Base-by-base conservation (phyloP, 2,797 vertebrate species). In the Acipenser oxyrinchus region DNA sequence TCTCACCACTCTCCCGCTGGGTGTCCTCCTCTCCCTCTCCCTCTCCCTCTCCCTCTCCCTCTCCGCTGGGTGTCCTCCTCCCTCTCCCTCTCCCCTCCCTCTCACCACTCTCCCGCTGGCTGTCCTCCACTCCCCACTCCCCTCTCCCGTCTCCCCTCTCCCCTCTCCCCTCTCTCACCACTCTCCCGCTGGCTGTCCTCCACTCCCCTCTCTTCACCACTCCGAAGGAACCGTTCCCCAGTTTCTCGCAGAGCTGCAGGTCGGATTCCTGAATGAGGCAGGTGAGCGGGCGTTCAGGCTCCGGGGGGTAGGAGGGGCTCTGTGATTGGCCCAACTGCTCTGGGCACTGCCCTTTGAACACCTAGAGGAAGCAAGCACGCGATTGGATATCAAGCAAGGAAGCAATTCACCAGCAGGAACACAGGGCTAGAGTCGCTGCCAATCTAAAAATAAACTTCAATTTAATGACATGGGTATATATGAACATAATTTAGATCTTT, bases 211-310 rank as follows among this genome's bases (percentile, higher is more conserved):
- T 88, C 70, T 78, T 88, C 63, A 96, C 93, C 69, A 94, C 89
- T 0, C 94, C 94, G 6, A 94, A 96, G 72, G 93, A 94, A 9
- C 94, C 94, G 0, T 91, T 89, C 12, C 94, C 94, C 68, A 96
- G 76, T 62, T 83, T 88, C 72, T 95, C 92, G 1, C 77, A 83
- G 71, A 93, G 79, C 18, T 74, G 8, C 72, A 95, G 81, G 68
- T 94, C 91, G n/a, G 72, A 79, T 72, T 95, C 92, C 64, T 92
- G 91, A 76, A 96, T 94, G 63, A 96, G 86, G 76, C 82, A 85
- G 0, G 93, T 92, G 6, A 93, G 82, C 50, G 87, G 75, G 3
- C 81, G 78, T 1, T 80, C 80, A 0, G 64, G 65, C 1, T 74
- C 73, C 0, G 83, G 84, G 6, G 69, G 13, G 18, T 23, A 37